Evolutionary conservation across 2,113 vertebrate genomes (phyloP), one percentile per base, ranked within the genome.

Genomic region (Amia ocellicauda): DNA sequence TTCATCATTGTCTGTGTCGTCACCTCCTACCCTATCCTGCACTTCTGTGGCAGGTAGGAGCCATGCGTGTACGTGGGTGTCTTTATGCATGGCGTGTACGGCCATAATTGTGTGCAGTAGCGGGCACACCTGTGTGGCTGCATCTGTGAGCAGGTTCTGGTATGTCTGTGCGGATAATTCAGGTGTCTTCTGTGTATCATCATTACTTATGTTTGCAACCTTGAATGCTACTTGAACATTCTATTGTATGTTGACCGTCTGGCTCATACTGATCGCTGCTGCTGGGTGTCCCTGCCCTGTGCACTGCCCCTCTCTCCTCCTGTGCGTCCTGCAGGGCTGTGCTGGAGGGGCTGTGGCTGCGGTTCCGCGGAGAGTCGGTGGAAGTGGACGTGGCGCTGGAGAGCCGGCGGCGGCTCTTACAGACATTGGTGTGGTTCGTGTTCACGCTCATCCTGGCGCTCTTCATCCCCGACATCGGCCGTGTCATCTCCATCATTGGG

Each of bases 1-100:
- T 98, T 97, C 80, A 97, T 99, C 71, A 89, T 97, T 64, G 64
- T 99, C 72, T 96, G 94, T 0, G 94, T 99, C 45, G 80, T 98
- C 73, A 98, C 97, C 0, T 99, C 96, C 16, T 99, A 98, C 75
- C 95, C 97, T 19, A 99, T 99, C 74, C 80, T 99, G 72, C 96
- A 99, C 82, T 99, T 96, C 85, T 99, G 97, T 0, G 97, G 97
- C 70, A 89, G 96, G 97, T 97, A 82, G 85, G 83, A 26, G 11
- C 20, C 41, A 2, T 8, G 7, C 8, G 10, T 19, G 16, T 16
- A 23, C 23, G 11, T n/a, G 5, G 36, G 24, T 59, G 9, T 64
- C 3, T 4, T 8, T 9, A 3, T 62, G 11, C 40, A 19, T 17
- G 20, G 29, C 3, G 4, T 60, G 41, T 11, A 11, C 17, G 19